Evolutionary conservation across 2,888 invertebrate species (phyloP), one percentile per base, ranked within the genome.

Genomic region (Mesoligia furuncula): DNA sequence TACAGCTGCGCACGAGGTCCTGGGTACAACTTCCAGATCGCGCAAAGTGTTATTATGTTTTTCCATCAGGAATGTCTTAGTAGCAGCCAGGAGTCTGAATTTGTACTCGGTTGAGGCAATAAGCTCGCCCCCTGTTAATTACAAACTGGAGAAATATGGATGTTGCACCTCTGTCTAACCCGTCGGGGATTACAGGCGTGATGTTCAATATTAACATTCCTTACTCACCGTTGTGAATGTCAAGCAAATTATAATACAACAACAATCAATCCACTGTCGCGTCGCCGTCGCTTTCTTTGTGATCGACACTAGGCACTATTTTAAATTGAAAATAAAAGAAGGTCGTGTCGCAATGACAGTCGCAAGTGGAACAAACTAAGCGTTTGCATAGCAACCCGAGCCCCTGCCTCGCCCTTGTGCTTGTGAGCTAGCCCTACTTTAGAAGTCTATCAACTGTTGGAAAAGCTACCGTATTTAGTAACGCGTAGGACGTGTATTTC

Each of bases 311-410:
- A n/a, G n/a, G 77, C n/a, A 59, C 7, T 48, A 61, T 39, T 69
- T 31, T 27, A 27, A 17, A 73, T 75, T 71, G 0, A 31, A 65
- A 67, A 74, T 51, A 69, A 61, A 81, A 81, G 59, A 74, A 82
- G 79, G 80, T 85, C 80, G 69, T 54, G 72, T 79, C 77, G 73
- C 61, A 78, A 61, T 69, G 65, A 67, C 45, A 77, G 89, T 15
- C 75, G 65, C 80, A 84, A 91, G 90, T 86, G 88, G 90, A 92
- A 87, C 87, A 80, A 80, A 88, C 85, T 87, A 86, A 80, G 84
- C 77, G 83, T 79, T 85, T 90, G 92, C 94, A 90, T 94, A 91
- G 95, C 94, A 94, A 94, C 95, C 88, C 88, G 88, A 88, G 67
- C 87, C 92, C 93, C 79, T 64, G 51, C 77, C 90, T 90, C 91